Evolutionary conservation across 2,797 vertebrate genomes (phyloP).

Genomic region (Lithobates sylvaticus): DNA sequence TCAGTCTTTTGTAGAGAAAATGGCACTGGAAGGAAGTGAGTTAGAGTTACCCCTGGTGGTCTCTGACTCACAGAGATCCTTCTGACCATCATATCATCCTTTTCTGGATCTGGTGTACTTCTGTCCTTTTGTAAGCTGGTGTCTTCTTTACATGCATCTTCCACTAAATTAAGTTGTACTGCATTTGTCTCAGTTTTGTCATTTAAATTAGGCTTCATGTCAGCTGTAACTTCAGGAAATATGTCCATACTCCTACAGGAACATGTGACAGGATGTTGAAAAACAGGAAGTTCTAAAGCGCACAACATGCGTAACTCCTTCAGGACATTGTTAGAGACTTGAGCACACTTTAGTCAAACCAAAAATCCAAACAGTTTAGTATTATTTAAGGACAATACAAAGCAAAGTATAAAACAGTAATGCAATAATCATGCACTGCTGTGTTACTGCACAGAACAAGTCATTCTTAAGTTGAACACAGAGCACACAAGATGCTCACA

Average conservation of each 20-base stretch:
- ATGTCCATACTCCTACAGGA: conserved; percentile 57
- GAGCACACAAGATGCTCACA: conserved; percentile 67
- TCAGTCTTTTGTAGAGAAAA: conserved; percentile 70
- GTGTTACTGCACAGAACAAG: conserved; percentile 12
- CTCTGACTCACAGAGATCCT: conserved; percentile 65
- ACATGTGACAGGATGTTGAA: conserved; percentile 48
- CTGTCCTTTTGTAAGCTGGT: conserved; percentile 53
- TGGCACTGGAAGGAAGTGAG: conserved; percentile 71
- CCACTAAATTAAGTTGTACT: conserved; percentile 61
- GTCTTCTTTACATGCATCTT: conserved; percentile 55
- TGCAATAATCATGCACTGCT: neutral
- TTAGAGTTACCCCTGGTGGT: neutral
- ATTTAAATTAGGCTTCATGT: conserved; percentile 66
- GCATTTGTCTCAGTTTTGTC: conserved; percentile 63
- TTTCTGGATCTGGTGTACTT: conserved; percentile 68
- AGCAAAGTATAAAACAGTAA: neutral
- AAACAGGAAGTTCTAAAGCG: neutral
- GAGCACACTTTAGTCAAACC: conserved; percentile 4
- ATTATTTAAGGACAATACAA: neutral
- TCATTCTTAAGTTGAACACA: conserved; percentile 36
- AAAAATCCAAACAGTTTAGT: conserved; percentile 23
- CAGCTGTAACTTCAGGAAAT: conserved; percentile 41
- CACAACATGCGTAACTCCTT: conserved; percentile 26
- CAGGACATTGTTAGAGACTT: conserved; percentile 24
- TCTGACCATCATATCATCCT: conserved; percentile 73